phyloP scores from a whole-genome alignment of 2,113 vertebrate genomes.

The Oreochromis spilurus region DNA sequence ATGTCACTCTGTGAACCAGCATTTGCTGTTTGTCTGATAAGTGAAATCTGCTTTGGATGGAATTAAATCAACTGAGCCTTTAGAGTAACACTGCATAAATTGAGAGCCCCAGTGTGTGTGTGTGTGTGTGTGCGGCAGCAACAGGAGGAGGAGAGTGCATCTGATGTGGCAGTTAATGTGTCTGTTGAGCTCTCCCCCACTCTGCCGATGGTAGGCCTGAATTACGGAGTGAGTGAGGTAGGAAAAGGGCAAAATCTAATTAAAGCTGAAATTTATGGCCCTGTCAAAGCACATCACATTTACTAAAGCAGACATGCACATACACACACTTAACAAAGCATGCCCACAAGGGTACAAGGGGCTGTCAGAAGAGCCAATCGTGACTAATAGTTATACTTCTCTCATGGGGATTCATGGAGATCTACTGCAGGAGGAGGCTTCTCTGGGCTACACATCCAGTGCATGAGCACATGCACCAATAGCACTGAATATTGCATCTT shows the following conservation, averaged over 20 bases:
- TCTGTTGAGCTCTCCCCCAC: not conserved
- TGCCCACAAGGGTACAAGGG: not conserved
- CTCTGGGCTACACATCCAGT: not conserved
- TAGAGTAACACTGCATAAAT: constrained; percentile 1
- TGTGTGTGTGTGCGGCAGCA: not conserved
- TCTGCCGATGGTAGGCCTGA: constrained; percentile 6
- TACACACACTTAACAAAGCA: not conserved
- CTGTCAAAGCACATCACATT: constrained; percentile 27
- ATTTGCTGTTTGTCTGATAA: constrained; percentile 8
- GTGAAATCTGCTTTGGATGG: constrained; percentile 13
- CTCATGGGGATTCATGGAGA: constrained; percentile 1
- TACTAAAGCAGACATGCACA: not conserved
- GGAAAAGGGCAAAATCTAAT: constrained; percentile 50
- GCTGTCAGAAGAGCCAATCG: constrained; percentile 12
- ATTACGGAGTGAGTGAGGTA: constrained; percentile 9
- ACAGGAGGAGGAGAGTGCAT: not conserved
- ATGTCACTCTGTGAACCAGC: constrained; percentile 21
- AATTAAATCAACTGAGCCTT: constrained; percentile 29
- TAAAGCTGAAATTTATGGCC: constrained; percentile 51
- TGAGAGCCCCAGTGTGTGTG: not conserved
- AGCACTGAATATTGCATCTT: not conserved
- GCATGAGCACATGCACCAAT: not conserved
- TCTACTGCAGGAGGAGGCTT: not conserved
- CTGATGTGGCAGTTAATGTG: not conserved
- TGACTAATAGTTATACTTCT: constrained; percentile 1